A percentile compares a stretch with the other conserved stretches of the same genome.
phyloP scores from a whole-genome alignment of 2,797 vertebrate species.

The Artibeus jamaicensis region DNA sequence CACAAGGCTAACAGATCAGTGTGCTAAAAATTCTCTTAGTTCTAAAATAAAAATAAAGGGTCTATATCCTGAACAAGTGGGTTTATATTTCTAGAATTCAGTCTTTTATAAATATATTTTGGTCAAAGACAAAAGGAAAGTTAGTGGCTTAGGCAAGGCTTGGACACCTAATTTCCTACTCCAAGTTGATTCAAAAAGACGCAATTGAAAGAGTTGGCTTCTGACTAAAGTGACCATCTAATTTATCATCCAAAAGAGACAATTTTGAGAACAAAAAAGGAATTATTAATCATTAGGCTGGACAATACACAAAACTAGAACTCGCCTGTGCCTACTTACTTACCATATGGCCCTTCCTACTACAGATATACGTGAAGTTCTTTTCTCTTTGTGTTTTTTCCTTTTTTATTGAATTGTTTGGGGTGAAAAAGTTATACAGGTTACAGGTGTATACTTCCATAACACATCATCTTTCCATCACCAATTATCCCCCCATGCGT shows the following conservation, averaged over 20 bases:
- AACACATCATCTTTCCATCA: not conserved
- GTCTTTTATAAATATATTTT: not conserved
- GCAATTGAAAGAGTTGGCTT: not conserved
- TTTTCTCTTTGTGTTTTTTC: not conserved
- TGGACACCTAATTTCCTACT: not conserved
- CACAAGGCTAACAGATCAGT: not conserved
- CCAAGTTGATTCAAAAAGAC: not conserved
- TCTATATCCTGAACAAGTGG: not conserved
- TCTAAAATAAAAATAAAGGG: slow-evolving; percentile 20
- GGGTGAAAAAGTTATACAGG: not conserved
- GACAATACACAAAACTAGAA: not conserved
- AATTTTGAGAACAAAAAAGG: not conserved
- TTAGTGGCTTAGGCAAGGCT: not conserved
- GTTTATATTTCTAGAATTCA: slow-evolving; percentile 5
- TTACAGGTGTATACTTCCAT: not conserved
- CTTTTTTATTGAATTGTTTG: not conserved
- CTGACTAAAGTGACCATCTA: not conserved
- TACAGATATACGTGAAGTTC: not conserved
- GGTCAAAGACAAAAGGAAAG: not conserved
- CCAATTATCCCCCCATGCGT: not conserved
- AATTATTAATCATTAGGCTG: not conserved
- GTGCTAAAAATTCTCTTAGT: not conserved
- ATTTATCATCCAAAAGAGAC: not conserved
- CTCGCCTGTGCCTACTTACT: not conserved
- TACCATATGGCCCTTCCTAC: not conserved